Conservation (phyloP, 1,140 invertebrate genomes). For the Brachystomella parvula region DNA sequence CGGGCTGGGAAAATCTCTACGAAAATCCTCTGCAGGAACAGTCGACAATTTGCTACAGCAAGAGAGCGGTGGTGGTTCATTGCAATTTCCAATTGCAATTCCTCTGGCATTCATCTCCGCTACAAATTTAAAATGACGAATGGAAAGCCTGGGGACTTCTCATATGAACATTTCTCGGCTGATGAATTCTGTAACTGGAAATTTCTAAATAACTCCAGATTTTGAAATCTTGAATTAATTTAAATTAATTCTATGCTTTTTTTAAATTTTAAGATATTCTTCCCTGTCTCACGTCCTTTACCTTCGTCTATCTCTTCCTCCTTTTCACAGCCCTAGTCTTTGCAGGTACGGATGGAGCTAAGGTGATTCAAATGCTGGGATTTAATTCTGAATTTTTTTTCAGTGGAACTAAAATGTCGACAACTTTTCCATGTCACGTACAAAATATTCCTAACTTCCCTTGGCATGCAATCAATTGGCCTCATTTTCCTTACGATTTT, state of each 20-base stretch:
- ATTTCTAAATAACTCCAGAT: neutral
- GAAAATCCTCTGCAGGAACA: slow-evolving; percentile 48
- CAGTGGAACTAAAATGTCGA: slow-evolving; percentile 60
- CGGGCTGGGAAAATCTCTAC: slow-evolving; percentile 5
- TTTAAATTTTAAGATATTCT: slow-evolving; percentile 58
- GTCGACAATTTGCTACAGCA: slow-evolving; percentile 55
- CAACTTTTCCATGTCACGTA: slow-evolving; percentile 80
- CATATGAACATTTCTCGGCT: slow-evolving; percentile 80
- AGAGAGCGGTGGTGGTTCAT: slow-evolving; percentile 72
- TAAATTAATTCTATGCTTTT: slow-evolving; percentile 19
- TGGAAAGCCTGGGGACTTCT: slow-evolving; percentile 61
- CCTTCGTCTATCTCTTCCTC: slow-evolving; percentile 56
- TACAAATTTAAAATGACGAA: slow-evolving; percentile 74
- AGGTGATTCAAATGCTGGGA: neutral
- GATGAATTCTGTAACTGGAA: slow-evolving; percentile 77
- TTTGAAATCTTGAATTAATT: neutral
- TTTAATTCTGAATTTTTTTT: neutral
- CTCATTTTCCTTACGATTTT: slow-evolving; percentile 57
- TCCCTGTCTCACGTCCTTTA: slow-evolving; percentile 57
- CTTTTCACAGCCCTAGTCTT: slow-evolving; percentile 56
- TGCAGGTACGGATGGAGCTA: slow-evolving; percentile 43
- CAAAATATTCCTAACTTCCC: slow-evolving; percentile 68
- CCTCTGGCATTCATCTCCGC: slow-evolving; percentile 58
- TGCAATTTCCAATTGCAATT: slow-evolving; percentile 62
- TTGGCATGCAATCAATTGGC: slow-evolving; percentile 56